Evolutionary conservation across 2,888 invertebrate species (phyloP).

Genomic region (Peribatodes rhomboidaria): DNA sequence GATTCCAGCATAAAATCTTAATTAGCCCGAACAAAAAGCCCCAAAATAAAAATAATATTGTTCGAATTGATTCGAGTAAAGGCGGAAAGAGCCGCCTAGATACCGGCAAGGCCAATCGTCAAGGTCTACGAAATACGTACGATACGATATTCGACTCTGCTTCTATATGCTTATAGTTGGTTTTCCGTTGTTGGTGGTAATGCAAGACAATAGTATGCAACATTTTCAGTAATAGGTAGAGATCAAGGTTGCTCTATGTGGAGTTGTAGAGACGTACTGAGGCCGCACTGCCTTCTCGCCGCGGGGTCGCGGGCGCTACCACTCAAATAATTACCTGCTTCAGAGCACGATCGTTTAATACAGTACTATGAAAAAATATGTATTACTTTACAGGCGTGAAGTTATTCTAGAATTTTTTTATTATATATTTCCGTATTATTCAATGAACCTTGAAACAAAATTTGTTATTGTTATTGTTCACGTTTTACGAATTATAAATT

Average conservation of each 20-base stretch:
- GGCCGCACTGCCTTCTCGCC: constrained; percentile 45
- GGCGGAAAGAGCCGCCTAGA: constrained; percentile 85
- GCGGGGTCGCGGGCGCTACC: constrained; percentile 39
- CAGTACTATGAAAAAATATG: constrained; percentile 1
- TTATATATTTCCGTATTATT: constrained; percentile 24
- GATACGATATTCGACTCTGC: constrained; percentile 57
- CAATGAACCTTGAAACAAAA: constrained; percentile 15
- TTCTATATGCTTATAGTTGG: constrained; percentile 52
- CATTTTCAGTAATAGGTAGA: constrained; percentile 84
- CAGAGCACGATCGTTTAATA: constrained; percentile 13
- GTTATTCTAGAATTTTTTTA: constrained; percentile 16
- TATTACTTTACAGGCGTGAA: constrained; percentile 12
- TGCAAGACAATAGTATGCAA: constrained; percentile 83
- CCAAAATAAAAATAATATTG: constrained; percentile 74
- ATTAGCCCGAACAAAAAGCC: constrained; percentile 47
- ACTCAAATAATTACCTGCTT: constrained; percentile 1
- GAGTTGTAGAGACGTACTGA: constrained; percentile 49
- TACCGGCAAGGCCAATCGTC: constrained; percentile 80
- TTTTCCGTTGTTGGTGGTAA: constrained; percentile 51
- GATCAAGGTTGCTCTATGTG: constrained; percentile 73
- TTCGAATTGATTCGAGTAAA: constrained; percentile 83
- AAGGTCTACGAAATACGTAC: constrained; percentile 71
- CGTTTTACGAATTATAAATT: constrained; percentile 3
- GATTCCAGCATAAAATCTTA: constrained; percentile 39
- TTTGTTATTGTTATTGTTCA: constrained; percentile 13